Evolutionary conservation across 2,113 vertebrate genomes (phyloP), one percentile per base, ranked within the genome.

Genomic region (Labeo catla): DNA sequence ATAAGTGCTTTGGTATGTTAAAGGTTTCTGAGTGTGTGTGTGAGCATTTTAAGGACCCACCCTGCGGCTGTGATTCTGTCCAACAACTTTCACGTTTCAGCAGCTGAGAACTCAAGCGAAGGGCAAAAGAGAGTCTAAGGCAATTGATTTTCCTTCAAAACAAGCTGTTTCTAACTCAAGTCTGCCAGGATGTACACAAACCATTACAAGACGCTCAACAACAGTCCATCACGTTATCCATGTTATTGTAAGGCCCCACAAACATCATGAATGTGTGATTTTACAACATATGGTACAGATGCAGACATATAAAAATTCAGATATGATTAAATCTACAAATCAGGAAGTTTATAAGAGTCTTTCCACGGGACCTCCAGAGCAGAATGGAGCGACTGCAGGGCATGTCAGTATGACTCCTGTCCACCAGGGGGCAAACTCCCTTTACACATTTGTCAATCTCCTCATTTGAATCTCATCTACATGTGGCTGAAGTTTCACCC

Each of bases 341-440:
- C 19, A 80, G 10, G 4, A 36, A 12, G 76, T 57, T 54, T 10
- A 54, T 10, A 11, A 28, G 76, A 11, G 7, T 43, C 36, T 78
- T 78, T 50, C 76, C 23, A 11, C 43, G 19, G 34, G 61, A 88
- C 52, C 81, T 54, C 6, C 83, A 2, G 0, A 61, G 16, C 82
- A 66, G 11, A 52, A 36, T 4, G 10, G 34, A 78, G 54, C 11
- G 54, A 43, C n/a, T 45, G 36, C 19, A 4, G 4, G 21, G 34
- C 50, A 59, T 23, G 34, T 21, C 21, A 57, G 11, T 70, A 28
- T 52, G 23, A 57, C 36, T 61, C 65, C 10, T 63, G 5, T 28
- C 93, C 95, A 94, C 93, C 87, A 93, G 95, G 90, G 92, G 94
- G 94, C 94, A 88, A 93, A 91, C 92, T 91, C 59, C 88, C 84